Evolutionary conservation across 1,140 invertebrate genomes (phyloP).

Genomic region (Oppia nitens): DNA sequence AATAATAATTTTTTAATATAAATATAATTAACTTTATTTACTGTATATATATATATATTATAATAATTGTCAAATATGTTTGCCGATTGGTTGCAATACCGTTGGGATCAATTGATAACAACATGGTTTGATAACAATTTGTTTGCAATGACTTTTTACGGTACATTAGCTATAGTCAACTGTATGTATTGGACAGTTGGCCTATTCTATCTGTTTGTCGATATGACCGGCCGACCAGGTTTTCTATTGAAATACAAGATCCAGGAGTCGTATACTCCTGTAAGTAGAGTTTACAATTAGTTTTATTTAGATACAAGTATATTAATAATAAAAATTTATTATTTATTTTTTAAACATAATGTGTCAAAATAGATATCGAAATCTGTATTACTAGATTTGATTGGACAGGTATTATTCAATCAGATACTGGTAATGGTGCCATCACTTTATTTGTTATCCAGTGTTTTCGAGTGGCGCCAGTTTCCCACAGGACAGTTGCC

Average conservation of each 20-base stretch:
- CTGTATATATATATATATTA: too few relatives aligned
- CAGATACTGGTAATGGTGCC: conserved; percentile 45
- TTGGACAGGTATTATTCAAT: conserved; percentile 56
- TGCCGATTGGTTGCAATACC: too few relatives aligned
- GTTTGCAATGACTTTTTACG: too few relatives aligned
- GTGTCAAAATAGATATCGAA: conserved; percentile 22
- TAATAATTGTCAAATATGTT: too few relatives aligned
- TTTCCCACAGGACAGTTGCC: conserved; percentile 34
- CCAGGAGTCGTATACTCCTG: too few relatives aligned
- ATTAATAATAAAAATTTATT: background rate
- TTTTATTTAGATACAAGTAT: background rate
- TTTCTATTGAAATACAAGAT: conserved; percentile 56
- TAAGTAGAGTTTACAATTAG: background rate
- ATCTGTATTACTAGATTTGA: conserved; percentile 36
- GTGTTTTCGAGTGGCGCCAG: conserved; percentile 44
- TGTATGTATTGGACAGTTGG: conserved; percentile 57
- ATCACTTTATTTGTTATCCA: conserved; percentile 40
- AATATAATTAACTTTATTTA: too few relatives aligned
- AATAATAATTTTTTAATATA: too few relatives aligned
- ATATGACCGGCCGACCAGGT: conserved; percentile 50
- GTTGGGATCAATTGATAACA: too few relatives aligned
- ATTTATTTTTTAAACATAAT: background rate
- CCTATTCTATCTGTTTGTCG: conserved; percentile 51
- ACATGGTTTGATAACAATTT: too few relatives aligned
- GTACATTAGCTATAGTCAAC: too few relatives aligned